Evolutionary conservation across 2,113 vertebrate genomes (phyloP).

Genomic region (Lanius collurio): DNA sequence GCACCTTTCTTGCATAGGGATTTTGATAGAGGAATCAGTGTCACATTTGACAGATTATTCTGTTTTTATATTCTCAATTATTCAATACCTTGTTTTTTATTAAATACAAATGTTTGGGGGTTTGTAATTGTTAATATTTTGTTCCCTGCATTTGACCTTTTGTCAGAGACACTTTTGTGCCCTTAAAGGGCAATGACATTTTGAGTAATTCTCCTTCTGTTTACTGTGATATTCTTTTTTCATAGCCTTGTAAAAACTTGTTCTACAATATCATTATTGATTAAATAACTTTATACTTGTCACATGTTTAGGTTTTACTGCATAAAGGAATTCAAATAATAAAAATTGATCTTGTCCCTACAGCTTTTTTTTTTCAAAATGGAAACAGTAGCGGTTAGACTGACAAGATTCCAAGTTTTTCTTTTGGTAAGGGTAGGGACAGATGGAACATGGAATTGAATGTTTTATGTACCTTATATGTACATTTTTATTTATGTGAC

Average conservation of each 20-base stretch:
- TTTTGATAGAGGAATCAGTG: neutral
- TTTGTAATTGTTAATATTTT: constrained; percentile 25
- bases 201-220: neutral
- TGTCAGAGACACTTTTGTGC: neutral
- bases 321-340: constrained; percentile 29
- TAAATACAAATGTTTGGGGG: neutral
- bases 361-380: neutral
- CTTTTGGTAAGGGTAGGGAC: neutral
- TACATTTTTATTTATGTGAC: neutral
- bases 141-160: constrained; percentile 19
- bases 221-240: neutral
- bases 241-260: constrained; percentile 6
- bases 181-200: neutral
- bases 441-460: neutral
- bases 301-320: neutral
- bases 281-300: neutral
- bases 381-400: constrained; percentile 1
- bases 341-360: neutral
- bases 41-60: neutral
- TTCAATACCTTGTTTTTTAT: neutral
- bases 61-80: neutral
- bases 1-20: neutral
- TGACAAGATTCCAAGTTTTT: neutral
- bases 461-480: neutral
- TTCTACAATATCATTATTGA: neutral